Conservation (phyloP, 2,888 invertebrate species). For the Cataglyphis altisquamis region DNA sequence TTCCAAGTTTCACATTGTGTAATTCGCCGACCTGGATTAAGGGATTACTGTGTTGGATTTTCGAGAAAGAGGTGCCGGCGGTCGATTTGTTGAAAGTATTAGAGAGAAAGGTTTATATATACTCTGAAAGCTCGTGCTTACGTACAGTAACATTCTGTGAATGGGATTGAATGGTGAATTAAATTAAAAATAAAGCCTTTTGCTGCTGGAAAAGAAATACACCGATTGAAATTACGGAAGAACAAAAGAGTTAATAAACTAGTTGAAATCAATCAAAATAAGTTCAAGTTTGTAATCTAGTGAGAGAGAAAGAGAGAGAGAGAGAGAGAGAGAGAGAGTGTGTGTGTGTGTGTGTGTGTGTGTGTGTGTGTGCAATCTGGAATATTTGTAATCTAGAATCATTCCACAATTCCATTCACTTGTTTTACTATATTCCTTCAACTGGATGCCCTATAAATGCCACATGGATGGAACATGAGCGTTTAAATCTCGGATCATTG, state of each 20-base stretch:
- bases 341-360: too few species aligned
- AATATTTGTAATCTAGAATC: not conserved
- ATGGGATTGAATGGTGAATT: constrained; percentile 9
- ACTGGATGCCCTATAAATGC: constrained; percentile 18
- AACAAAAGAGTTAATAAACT: constrained; percentile 7
- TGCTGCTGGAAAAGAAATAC: not conserved
- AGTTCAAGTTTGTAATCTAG: not conserved
- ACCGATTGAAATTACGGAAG: not conserved
- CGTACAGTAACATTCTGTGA: constrained; percentile 12
- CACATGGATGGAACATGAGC: constrained; percentile 3
- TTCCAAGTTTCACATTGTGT: not conserved
- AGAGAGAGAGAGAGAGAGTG: too few species aligned
- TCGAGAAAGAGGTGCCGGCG: not conserved
- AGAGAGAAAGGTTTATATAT: not conserved
- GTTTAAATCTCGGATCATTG: constrained; percentile 10
- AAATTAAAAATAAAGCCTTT: constrained; percentile 13
- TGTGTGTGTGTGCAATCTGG: not conserved
- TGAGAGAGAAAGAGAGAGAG: not conserved
- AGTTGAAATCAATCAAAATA: not conserved
- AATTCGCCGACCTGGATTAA: not conserved
- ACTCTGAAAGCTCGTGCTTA: not conserved
- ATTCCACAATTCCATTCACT: constrained; percentile 25
- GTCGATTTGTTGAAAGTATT: constrained; percentile 13
- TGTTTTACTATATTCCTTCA: constrained; percentile 18
- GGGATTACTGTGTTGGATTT: not conserved